Percentiles rank a stretch among this genome's conserved stretches.
These are phyloP conservation scores for Macrosteles quadrilineatus DNA, from an alignment of 1,140 invertebrate species.

Conservation along the genomic window DNA sequence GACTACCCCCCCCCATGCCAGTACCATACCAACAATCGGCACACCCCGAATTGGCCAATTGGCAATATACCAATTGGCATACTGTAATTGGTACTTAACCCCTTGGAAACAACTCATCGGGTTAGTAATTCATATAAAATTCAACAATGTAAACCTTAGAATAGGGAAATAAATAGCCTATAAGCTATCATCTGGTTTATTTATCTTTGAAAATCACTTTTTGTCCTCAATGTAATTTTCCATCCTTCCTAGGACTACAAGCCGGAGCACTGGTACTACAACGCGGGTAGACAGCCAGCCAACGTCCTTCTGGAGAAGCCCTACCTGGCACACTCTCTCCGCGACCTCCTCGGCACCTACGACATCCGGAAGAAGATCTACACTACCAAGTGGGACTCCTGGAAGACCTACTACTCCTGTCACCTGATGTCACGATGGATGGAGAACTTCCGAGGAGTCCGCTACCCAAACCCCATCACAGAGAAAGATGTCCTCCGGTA, in stretches of 20 bases:
- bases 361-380: conserved; percentile 23
- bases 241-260: conserved; percentile 38
- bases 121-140: too few species aligned
- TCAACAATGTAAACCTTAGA: too few species aligned
- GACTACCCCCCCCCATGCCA: too few species aligned
- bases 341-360: conserved; percentile 42
- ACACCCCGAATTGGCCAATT: too few species aligned
- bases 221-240: too few species aligned
- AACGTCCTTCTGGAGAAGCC: conserved; percentile 41
- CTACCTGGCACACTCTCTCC: conserved; percentile 42
- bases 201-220: too few species aligned
- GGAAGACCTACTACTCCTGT: conserved; percentile 36
- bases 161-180: too few species aligned
- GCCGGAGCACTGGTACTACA: conserved; percentile 45
- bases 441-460: background rate
- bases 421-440: conserved; percentile 18
- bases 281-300: conserved; percentile 44
- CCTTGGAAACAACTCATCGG: too few species aligned
- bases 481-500: conserved; percentile 14
- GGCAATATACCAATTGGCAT: too few species aligned
- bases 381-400: conserved; percentile 28
- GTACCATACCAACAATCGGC: too few species aligned
- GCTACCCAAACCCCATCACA: background rate
- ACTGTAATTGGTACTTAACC: too few species aligned
- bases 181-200: too few species aligned